These are phyloP conservation scores for Greenwoodochromis staneri DNA, from an alignment of 2,113 vertebrate genomes.

Conservation along the genomic window DNA sequence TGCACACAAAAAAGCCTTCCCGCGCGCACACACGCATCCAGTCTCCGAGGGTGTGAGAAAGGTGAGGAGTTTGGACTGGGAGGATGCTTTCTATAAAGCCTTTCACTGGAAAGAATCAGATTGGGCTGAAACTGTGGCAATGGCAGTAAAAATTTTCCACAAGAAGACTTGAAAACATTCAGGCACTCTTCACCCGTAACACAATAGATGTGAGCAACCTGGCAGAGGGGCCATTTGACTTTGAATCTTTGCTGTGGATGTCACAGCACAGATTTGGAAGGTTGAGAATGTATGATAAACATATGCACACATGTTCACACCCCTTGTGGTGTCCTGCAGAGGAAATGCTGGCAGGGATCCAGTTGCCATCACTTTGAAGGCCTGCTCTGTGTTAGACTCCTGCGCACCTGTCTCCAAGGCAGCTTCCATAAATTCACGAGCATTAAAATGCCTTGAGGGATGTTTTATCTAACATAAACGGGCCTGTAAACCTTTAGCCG, in stretches of 20 bases:
- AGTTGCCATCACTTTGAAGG: conserved; percentile 26
- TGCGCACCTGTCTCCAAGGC: conserved; percentile 1
- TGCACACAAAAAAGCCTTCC: background rate
- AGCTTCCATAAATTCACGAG: conserved; percentile 54
- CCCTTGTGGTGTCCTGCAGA: background rate
- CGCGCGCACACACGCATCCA: background rate
- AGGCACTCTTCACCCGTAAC: background rate
- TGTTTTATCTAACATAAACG: conserved; percentile 57
- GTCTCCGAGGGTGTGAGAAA: conserved; percentile 39
- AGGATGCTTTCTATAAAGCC: conserved; percentile 18
- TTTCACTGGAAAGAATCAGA: background rate
- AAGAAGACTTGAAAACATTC: background rate
- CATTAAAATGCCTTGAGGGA: conserved; percentile 58
- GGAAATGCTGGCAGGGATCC: conserved; percentile 19
- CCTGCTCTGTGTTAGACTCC: conserved; percentile 9
- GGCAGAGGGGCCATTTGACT: background rate
- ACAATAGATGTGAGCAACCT: background rate
- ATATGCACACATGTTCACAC: background rate
- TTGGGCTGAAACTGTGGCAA: background rate
- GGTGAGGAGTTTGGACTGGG: conserved; percentile 43
- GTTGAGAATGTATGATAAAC: background rate
- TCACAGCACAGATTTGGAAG: background rate
- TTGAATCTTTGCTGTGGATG: background rate
- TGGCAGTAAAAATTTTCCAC: background rate
- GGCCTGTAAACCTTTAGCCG: conserved; percentile 42